phyloP scores from a whole-genome alignment of 2,888 invertebrate species.

The Strigamia crassipes region DNA sequence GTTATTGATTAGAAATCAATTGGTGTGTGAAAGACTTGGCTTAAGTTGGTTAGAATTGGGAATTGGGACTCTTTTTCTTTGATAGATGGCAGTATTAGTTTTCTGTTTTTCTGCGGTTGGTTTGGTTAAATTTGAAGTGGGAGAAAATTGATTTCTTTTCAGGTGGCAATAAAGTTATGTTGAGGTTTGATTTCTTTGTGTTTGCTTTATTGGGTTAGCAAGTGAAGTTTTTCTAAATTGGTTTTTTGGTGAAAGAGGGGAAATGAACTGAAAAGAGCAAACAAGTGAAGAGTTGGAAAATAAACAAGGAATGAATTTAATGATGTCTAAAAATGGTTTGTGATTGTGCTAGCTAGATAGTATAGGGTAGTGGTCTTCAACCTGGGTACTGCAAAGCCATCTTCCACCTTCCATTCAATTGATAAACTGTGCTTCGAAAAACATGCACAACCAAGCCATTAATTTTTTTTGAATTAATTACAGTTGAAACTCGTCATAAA shows the following conservation, averaged over 20 bases:
- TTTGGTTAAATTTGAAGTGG: slow-evolving; percentile 22
- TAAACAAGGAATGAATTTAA: too few species aligned
- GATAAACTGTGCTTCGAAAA: too few species aligned
- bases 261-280: too few species aligned
- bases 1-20: slow-evolving; percentile 23
- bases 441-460: too few species aligned
- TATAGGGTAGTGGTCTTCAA: too few species aligned
- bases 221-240: background rate
- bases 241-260: background rate
- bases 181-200: background rate
- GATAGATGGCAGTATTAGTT: slow-evolving; percentile 15
- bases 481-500: too few species aligned
- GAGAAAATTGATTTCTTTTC: slow-evolving; percentile 6
- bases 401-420: too few species aligned
- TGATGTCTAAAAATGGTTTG: too few species aligned
- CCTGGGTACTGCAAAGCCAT: too few species aligned
- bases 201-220: background rate
- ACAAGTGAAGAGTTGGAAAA: too few species aligned
- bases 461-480: too few species aligned
- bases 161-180: slow-evolving; percentile 17
- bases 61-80: background rate
- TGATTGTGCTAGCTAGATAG: too few species aligned
- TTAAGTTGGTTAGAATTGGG: background rate
- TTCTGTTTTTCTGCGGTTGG: background rate
- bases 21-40: background rate